Evolutionary conservation across 2,888 invertebrate genomes (phyloP).

Genomic region (Eudasyphora cyanicolor): DNA sequence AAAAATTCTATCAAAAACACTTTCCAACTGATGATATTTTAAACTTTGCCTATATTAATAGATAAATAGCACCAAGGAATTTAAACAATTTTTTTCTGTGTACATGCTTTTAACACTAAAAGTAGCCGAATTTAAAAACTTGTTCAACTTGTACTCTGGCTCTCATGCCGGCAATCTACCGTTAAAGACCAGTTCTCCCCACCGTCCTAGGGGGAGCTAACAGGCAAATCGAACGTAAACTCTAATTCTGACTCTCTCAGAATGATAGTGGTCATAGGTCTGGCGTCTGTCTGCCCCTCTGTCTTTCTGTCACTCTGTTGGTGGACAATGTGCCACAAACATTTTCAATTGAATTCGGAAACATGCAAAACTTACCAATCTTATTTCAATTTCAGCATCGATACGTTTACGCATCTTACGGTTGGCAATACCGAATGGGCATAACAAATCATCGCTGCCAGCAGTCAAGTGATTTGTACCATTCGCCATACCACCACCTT

Average conservation of each 20-base stretch:
- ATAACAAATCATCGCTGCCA: conserved; percentile 84
- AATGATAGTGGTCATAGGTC: background rate
- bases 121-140: conserved; percentile 56
- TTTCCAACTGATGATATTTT: too few relatives aligned
- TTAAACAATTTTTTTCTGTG: too few relatives aligned
- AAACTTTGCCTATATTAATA: too few relatives aligned
- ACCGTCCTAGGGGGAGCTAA: background rate
- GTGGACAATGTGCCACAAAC: background rate
- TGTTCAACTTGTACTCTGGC: conserved; percentile 46
- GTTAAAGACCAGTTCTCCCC: conserved; percentile 49
- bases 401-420: conserved; percentile 85
- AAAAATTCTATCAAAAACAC: too few relatives aligned
- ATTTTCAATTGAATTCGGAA: background rate
- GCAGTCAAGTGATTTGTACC: conserved; percentile 63
- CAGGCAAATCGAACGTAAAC: background rate
- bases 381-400: conserved; percentile 92
- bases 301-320: too few relatives aligned
- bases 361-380: conserved; percentile 85
- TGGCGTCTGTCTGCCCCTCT: too few relatives aligned
- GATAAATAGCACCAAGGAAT: too few relatives aligned
- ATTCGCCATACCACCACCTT: conserved; percentile 56
- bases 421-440: conserved; percentile 87
- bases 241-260: background rate
- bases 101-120: too few relatives aligned
- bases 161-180: conserved; percentile 30